Evolutionary conservation across 2,797 vertebrate species (phyloP), one percentile per base, ranked within the genome.

Genomic region (Furcifer pardalis): DNA sequence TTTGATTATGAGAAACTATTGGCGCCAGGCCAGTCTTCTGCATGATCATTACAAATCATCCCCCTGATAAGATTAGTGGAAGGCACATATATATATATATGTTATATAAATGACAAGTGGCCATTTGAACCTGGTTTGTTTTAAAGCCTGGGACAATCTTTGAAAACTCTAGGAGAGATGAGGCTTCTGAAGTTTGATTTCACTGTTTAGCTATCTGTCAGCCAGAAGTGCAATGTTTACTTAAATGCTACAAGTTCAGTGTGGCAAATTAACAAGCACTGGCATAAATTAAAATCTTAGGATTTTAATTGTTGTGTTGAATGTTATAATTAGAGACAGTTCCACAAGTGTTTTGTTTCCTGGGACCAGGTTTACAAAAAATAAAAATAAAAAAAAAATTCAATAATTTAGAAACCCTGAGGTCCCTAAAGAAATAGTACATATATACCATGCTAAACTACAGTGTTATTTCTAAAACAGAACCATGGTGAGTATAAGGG

Each of bases 101-200:
- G n/a, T n/a, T n/a, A n/a, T 62, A 68, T 84, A 90, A 93, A 77
- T 74, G 79, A 82, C 1, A 40, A 65, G 63, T 86, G 85, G 77
- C 74, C 81, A 88, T 87, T 87, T 93, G 91, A 91, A 69, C 89
- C 74, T 87, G 92, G 89, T 91, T 92, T 92, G 76, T 69, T 79
- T 92, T 86, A 62, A 44, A 89, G 77, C 87, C 86, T 73, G 89
- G 56, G 87, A 92, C 92, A 89, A 84, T 80, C 86, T 88, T 92
- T 92, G 91, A 92, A 92, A 90, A 79, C 90, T 92, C 52, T 88
- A 91, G 84, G 90, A 92, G 88, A 87, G 88, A 88, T 90, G 89
- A 90, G 87, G 85, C 93, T 92, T 93, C 91, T 88, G 89, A 88
- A 89, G 81, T 92, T 93, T 93, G 90, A 92, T 87, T 91, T 95